phyloP scores from a whole-genome alignment of 2,113 vertebrate genomes.

The Argyrosomus japonicus region DNA sequence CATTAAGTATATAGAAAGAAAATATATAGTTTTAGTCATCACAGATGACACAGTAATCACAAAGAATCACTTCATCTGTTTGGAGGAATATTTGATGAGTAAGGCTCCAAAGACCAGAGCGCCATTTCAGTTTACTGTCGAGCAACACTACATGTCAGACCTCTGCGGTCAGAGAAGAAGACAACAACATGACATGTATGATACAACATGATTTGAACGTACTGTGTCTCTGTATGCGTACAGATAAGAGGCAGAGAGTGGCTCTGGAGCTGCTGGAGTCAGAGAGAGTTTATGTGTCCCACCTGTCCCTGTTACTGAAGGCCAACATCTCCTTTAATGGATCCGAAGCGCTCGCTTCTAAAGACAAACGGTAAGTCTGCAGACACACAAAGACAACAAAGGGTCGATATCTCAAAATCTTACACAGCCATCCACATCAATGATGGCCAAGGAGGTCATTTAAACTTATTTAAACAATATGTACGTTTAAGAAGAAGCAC shows the following conservation, averaged over 20 bases:
- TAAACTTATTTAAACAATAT: neutral
- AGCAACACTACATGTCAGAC: neutral
- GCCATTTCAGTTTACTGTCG: neutral
- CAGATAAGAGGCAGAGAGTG: conserved; percentile 92
- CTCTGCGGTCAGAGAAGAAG: neutral
- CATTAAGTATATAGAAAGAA: neutral
- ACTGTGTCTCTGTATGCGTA: conserved; percentile 10
- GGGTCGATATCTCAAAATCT: neutral
- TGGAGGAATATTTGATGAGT: neutral
- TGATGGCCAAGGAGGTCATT: neutral
- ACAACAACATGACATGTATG: neutral
- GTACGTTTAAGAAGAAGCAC: neutral
- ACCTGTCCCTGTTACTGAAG: conserved; percentile 94
- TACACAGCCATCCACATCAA: neutral
- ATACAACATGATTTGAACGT: neutral
- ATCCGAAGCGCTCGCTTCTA: conserved; percentile 87
- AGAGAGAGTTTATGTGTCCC: conserved; percentile 94
- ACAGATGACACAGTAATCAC: neutral
- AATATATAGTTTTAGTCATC: neutral
- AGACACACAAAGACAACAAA: neutral
- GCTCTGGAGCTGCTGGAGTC: conserved; percentile 96
- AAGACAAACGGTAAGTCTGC: conserved; percentile 91
- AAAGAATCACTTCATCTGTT: neutral
- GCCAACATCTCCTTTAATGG: conserved; percentile 94
- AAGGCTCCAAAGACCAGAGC: neutral